Base-by-base conservation (phyloP, 64 coral and sea anemone species). In the Actinia equina region DNA sequence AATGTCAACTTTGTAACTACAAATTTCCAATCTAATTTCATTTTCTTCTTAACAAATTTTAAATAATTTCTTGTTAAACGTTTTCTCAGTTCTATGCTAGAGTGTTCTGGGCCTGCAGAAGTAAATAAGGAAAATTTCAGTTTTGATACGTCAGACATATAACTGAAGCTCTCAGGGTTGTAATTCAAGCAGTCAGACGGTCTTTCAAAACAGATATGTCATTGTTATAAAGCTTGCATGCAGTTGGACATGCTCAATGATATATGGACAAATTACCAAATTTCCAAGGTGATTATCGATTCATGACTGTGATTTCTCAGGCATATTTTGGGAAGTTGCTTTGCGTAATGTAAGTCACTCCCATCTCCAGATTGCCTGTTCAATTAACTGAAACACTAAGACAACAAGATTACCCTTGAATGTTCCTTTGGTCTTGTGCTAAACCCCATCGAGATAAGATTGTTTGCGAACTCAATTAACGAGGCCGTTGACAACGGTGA, bases 381-480 rank as follows among this genome's bases (percentile, higher is more conserved):
- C 62, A 20, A 65, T 65, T 65, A 37, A 37, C 30, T 37, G n/a
- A 65, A 65, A 65, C 62, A 74, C 69, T 74, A 74, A 74, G 20
- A 74, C 10, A 74, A 74, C 69, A 74, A 74, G 69, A 74, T 74
- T 41, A 74, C 10, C 20, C 6, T 65, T 65, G 17, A 23, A n/a
- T 65, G 22, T 22, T 65, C 22, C 62, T 25, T 27, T 74, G 26
- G 69, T 30, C 69, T 30, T 30, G n/a, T n/a, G 19, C 26, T 41
- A 74, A 74, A 30, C 69, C 65, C 69, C 10, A 74, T 74, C 69
- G 41, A 74, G 69, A 74, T 42, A 74, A 41, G 23, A 65, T 9
- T 74, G 69, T 74, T 74, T 74, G 69, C 69, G 69, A 74, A 74
- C 27, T 74, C 69, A 74, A 41, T 74, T 15, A 74, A 26, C n/a